phyloP scores from a whole-genome alignment of 1,140 invertebrate species.

The Drosophila arizonae region DNA sequence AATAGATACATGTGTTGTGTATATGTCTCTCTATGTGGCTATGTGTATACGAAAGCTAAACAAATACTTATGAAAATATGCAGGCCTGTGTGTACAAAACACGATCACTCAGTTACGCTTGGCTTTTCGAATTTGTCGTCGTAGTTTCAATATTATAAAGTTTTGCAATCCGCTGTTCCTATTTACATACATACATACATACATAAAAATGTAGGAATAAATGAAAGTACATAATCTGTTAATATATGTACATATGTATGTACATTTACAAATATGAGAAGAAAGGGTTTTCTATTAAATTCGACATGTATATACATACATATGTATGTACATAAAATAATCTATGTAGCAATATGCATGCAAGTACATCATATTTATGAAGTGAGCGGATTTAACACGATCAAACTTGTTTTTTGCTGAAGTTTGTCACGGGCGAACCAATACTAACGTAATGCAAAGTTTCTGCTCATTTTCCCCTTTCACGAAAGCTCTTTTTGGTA shows the following conservation, averaged over 20 bases:
- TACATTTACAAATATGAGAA: slow-evolving; percentile 19
- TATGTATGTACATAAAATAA: no score
- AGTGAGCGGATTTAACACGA: slow-evolving; percentile 47
- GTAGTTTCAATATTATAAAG: slow-evolving; percentile 25
- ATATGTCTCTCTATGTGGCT: slow-evolving; percentile 6
- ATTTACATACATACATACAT: slow-evolving; percentile 4
- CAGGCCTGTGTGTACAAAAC: slow-evolving; percentile 23
- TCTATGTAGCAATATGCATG: neutral
- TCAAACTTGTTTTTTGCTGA: slow-evolving; percentile 65
- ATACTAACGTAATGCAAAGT: slow-evolving; percentile 40
- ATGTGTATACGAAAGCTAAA: slow-evolving; percentile 44
- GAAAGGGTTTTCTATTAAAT: neutral
- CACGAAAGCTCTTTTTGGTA: slow-evolving; percentile 72
- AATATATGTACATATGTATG: neutral
- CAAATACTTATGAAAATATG: slow-evolving; percentile 26
- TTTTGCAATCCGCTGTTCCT: slow-evolving; percentile 13
- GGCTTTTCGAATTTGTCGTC: slow-evolving; percentile 42
- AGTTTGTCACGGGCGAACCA: slow-evolving; percentile 44
- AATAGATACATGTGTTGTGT: slow-evolving; percentile 13
- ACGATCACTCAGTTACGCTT: slow-evolving; percentile 45
- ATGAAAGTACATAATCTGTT: slow-evolving; percentile 4
- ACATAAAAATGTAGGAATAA: slow-evolving; percentile 16
- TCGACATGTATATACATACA: slow-evolving; percentile 3
- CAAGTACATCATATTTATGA: slow-evolving; percentile 54
- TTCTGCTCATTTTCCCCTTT: slow-evolving; percentile 69